phyloP scores from a whole-genome alignment of 1,140 invertebrate genomes.

The Atopsyche davidsoni region DNA sequence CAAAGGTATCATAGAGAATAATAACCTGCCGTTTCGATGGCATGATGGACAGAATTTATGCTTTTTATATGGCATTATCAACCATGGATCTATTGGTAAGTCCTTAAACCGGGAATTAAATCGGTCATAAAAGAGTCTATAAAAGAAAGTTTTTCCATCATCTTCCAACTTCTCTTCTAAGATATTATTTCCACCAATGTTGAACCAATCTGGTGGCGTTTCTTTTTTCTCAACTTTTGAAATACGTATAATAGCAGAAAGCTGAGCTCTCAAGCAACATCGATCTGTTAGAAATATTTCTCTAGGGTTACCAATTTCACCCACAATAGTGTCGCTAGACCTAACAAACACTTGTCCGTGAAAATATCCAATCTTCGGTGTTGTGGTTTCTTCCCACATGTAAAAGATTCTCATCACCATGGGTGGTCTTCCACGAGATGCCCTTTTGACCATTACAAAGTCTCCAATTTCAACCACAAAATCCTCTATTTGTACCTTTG shows the following conservation, averaged over 20 bases:
- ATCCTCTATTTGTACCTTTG: conserved; percentile 48
- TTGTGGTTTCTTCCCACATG: conserved; percentile 63
- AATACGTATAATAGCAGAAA: conserved; percentile 52
- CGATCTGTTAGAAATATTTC: conserved; percentile 73
- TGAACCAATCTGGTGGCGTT: conserved; percentile 43
- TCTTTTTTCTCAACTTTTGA: conserved; percentile 41
- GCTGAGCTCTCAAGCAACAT: conserved; percentile 61
- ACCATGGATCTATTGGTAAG: conserved; percentile 44
- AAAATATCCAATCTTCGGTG: conserved; percentile 46
- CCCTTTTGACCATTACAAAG: conserved; percentile 67
- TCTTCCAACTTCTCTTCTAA: conserved; percentile 44
- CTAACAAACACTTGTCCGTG: conserved; percentile 67
- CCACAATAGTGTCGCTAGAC: conserved; percentile 71
- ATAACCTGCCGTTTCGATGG: conserved; percentile 42
- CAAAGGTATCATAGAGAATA: conserved; percentile 42
- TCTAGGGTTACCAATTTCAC: conserved; percentile 70
- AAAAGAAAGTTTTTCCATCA: conserved; percentile 59
- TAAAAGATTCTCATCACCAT: conserved; percentile 64
- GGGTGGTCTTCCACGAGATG: conserved; percentile 56
- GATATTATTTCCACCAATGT: conserved; percentile 43
- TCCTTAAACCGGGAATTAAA: conserved; percentile 67
- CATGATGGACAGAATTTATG: conserved; percentile 50
- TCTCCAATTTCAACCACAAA: conserved; percentile 50
- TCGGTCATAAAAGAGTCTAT: conserved; percentile 59
- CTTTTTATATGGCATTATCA: conserved; percentile 40